Percentiles rank a stretch among this genome's conserved stretches.
Conservation (phyloP, 2,113 vertebrate genomes). For the Verasper variegatus region DNA sequence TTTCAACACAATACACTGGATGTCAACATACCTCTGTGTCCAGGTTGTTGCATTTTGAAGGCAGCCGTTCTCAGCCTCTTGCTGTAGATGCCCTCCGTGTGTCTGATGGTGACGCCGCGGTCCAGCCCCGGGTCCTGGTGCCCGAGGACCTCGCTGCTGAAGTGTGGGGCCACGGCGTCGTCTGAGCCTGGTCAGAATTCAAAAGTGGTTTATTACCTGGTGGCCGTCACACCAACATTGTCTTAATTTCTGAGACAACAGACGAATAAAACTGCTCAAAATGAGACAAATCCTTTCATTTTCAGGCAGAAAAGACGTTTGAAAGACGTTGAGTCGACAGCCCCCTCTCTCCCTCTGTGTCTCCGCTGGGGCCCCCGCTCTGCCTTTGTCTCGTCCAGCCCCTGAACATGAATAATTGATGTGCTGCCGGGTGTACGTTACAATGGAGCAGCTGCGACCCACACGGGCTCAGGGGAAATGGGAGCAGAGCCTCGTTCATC, state of each 20-base stretch:
- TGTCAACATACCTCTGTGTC: conserved; percentile 51
- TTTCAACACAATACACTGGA: no score
- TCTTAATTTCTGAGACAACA: background rate
- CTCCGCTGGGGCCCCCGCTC: conserved; percentile 24
- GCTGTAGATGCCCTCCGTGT: conserved; percentile 82
- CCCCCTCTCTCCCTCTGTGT: conserved; percentile 54
- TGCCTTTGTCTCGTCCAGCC: conserved; percentile 59
- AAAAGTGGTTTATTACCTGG: background rate
- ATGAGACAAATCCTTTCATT: background rate
- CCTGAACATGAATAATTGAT: conserved; percentile 75
- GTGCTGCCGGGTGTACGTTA: conserved; percentile 48
- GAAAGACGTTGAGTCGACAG: background rate
- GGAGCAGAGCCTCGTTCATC: conserved; percentile 12
- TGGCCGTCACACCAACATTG: no score
- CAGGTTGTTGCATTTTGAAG: conserved; percentile 22
- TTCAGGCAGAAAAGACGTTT: background rate
- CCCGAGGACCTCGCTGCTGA: conserved; percentile 75
- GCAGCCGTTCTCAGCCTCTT: conserved; percentile 72
- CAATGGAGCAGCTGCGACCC: conserved; percentile 71
- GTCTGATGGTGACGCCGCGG: conserved; percentile 60
- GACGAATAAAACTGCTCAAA: background rate
- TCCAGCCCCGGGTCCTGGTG: conserved; percentile 55
- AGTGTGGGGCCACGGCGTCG: conserved; percentile 83
- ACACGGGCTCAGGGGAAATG: conserved; percentile 9
- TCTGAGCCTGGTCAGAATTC: conserved; percentile 82